These are phyloP conservation scores for Pogonomyrmex californicus DNA, from an alignment of 1,140 invertebrate genomes.

Conservation along the genomic window DNA sequence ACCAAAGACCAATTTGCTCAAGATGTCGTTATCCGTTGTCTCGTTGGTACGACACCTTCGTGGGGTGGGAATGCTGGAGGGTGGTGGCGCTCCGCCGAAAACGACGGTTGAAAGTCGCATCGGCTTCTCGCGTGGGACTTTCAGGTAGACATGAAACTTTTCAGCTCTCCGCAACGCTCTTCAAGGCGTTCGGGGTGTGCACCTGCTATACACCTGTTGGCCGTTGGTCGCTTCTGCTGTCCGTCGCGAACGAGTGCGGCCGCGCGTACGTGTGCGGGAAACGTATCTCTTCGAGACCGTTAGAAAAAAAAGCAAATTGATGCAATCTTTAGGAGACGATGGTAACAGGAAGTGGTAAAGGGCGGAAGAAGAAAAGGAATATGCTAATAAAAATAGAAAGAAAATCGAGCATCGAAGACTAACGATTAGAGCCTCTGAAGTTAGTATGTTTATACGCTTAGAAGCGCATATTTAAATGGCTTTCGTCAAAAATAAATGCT, in stretches of 20 bases:
- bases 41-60: conserved; percentile 30
- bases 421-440: background rate
- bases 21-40: background rate
- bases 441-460: background rate
- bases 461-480: background rate
- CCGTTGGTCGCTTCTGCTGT: conserved; percentile 78
- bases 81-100: conserved; percentile 69
- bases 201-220: conserved; percentile 84
- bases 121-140: conserved; percentile 81
- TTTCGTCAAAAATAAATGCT: background rate
- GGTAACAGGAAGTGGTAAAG: conserved; percentile 44
- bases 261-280: conserved; percentile 42
- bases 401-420: background rate
- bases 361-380: background rate
- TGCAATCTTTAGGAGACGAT: conserved; percentile 40
- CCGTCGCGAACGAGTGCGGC: conserved; percentile 65
- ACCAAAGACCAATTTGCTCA: background rate
- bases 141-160: conserved; percentile 82
- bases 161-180: conserved; percentile 71
- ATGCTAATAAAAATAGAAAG: conserved; percentile 3
- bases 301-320: conserved; percentile 64
- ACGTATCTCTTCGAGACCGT: conserved; percentile 69
- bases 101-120: conserved; percentile 79
- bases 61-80: conserved; percentile 65
- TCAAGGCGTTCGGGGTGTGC: conserved; percentile 76